phyloP scores from a whole-genome alignment of 2,113 vertebrate species.

The Siniperca knerii region DNA sequence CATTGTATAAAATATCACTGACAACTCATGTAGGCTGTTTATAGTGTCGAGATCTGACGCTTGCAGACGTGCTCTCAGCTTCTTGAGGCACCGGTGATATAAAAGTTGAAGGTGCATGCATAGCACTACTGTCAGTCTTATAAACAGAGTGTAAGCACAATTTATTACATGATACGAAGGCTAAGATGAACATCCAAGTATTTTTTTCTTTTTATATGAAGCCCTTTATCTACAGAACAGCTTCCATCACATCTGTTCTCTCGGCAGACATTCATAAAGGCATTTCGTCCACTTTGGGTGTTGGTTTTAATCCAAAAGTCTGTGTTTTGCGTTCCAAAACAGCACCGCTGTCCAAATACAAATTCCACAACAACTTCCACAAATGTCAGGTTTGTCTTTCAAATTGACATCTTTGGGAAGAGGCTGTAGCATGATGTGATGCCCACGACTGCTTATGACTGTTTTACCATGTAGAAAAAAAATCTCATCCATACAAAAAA shows the following conservation, averaged over 20 bases:
- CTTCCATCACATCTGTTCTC: slow-evolving; percentile 71
- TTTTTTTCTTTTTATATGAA: slow-evolving; percentile 50
- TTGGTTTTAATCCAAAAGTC: slow-evolving; percentile 72
- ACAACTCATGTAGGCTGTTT: slow-evolving; percentile 35
- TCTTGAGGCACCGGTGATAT: slow-evolving; percentile 50
- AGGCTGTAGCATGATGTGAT: slow-evolving; percentile 35
- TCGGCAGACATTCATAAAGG: slow-evolving; percentile 59
- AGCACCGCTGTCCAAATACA: slow-evolving; percentile 56
- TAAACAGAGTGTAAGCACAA: slow-evolving; percentile 65
- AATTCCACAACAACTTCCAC: slow-evolving; percentile 72
- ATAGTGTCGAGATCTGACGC: slow-evolving; percentile 46
- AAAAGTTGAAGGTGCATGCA: slow-evolving; percentile 77
- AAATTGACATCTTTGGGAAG: slow-evolving; percentile 53
- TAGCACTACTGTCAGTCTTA: slow-evolving; percentile 71
- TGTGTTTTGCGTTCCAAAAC: slow-evolving; percentile 62
- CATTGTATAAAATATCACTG: slow-evolving; percentile 40
- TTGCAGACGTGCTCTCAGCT: slow-evolving; percentile 51
- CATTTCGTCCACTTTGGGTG: slow-evolving; percentile 53
- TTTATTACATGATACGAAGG: slow-evolving; percentile 64
- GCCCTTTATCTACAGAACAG: slow-evolving; percentile 62
- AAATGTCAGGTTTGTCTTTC: slow-evolving; percentile 67
- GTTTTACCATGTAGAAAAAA: slow-evolving; percentile 32
- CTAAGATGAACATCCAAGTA: slow-evolving; percentile 61
- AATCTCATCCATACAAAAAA: slow-evolving; percentile 33
- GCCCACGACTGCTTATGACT: slow-evolving; percentile 16